Evolutionary conservation across 2,888 invertebrate species (phyloP).

Genomic region (Drosophila tripunctata): DNA sequence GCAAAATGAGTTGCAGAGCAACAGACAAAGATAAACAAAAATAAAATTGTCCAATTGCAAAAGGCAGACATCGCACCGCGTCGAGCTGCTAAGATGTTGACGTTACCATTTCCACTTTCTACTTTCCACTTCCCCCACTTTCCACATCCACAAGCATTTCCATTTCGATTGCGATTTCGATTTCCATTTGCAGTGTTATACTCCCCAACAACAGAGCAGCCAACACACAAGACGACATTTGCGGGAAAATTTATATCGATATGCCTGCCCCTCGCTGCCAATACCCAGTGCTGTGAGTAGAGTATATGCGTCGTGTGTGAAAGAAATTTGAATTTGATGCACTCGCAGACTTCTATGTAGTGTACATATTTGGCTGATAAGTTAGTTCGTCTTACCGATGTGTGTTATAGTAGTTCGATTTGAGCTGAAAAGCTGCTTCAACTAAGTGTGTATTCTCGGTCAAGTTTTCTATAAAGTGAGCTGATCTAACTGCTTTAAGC

Average conservation of each 20-base stretch:
- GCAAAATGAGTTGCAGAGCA: constrained; percentile 60
- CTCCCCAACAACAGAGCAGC: not conserved
- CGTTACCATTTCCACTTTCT: constrained; percentile 50
- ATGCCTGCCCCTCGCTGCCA: not conserved
- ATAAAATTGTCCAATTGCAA: constrained; percentile 66
- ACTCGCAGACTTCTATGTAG: no score
- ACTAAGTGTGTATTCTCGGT: no score
- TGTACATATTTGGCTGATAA: no score
- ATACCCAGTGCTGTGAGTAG: not conserved
- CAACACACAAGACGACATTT: not conserved
- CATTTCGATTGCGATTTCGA: constrained; percentile 49
- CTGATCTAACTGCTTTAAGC: not conserved
- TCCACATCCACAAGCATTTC: constrained; percentile 3
- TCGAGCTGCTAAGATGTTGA: constrained; percentile 45
- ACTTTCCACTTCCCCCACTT: constrained; percentile 16
- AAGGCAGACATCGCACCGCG: constrained; percentile 24
- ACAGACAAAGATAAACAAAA: constrained; percentile 60
- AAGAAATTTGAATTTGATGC: no score
- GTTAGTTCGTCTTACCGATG: no score
- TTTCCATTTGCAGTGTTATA: constrained; percentile 37
- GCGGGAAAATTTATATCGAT: constrained; percentile 29
- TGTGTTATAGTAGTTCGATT: no score
- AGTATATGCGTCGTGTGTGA: not conserved
- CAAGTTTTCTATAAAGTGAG: no score
- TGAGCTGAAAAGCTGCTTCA: no score